phyloP scores from a whole-genome alignment of 2,113 vertebrate genomes.

The Climacteris rufus region DNA sequence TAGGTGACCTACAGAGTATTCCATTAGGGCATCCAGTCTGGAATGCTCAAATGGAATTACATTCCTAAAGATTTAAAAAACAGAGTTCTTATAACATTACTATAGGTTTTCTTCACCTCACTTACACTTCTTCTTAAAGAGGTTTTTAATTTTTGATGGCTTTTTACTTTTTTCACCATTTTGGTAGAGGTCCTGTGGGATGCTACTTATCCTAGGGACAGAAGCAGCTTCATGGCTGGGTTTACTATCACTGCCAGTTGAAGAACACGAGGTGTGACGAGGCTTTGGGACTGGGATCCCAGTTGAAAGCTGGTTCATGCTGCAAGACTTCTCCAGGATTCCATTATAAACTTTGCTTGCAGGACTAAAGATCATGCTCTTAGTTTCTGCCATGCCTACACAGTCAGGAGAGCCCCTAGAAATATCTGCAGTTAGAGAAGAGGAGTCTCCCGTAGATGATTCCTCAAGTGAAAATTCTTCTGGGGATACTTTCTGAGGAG shows the following conservation, averaged over 20 bases:
- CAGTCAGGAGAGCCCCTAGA: constrained; percentile 88
- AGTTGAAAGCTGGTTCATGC: constrained; percentile 89
- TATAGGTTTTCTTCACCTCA: constrained; percentile 58
- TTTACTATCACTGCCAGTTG: constrained; percentile 82
- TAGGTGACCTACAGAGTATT: constrained; percentile 76
- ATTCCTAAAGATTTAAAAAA: constrained; percentile 79
- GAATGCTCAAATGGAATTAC: constrained; percentile 81
- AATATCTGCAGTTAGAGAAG: constrained; percentile 71
- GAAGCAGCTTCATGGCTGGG: constrained; percentile 73
- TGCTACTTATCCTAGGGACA: constrained; percentile 81
- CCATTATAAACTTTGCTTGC: constrained; percentile 91
- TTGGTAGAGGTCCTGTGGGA: constrained; percentile 89
- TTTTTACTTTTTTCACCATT: constrained; percentile 92
- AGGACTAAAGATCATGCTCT: constrained; percentile 85
- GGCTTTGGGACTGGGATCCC: constrained; percentile 77
- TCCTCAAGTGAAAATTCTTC: constrained; percentile 87
- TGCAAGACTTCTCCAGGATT: constrained; percentile 96
- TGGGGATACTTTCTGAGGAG: constrained; percentile 84
- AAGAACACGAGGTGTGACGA: constrained; percentile 84
- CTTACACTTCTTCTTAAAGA: constrained; percentile 94
- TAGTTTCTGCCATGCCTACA: constrained; percentile 83
- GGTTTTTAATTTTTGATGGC: constrained; percentile 93
- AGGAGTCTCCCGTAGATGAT: constrained; percentile 77
- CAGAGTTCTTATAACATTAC: constrained; percentile 51
- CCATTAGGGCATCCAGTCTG: constrained; percentile 76